Evolutionary conservation across 2,888 invertebrate species (phyloP).

Genomic region (Plagodis pulveraria): DNA sequence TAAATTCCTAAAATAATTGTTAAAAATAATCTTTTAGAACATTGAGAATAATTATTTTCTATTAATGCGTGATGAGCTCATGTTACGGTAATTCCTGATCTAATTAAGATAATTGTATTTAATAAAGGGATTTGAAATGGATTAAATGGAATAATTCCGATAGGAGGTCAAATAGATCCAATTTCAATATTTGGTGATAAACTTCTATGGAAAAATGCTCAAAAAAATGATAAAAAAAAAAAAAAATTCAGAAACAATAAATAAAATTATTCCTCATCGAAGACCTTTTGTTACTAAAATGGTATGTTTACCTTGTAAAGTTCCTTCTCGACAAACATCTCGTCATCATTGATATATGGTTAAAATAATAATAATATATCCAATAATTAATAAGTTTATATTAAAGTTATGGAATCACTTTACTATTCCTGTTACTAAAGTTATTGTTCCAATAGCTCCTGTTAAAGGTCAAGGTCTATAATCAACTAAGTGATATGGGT

Average conservation of each 20-base stretch:
- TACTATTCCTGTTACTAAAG: conserved; percentile 82
- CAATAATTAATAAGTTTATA: conserved; percentile 79
- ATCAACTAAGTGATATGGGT: too few species aligned
- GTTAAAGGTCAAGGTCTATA: too few species aligned
- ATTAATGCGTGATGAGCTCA: background rate
- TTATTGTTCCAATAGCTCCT: conserved; percentile 85
- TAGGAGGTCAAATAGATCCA: conserved; percentile 86
- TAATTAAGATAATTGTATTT: conserved; percentile 89
- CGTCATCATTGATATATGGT: conserved; percentile 89
- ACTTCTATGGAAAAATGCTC: conserved; percentile 83
- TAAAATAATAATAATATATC: conserved; percentile 73
- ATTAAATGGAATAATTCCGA: conserved; percentile 86
- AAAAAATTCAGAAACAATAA: conserved; percentile 89
- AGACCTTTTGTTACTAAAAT: conserved; percentile 83
- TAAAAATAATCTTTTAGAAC: background rate
- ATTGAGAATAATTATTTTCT: background rate
- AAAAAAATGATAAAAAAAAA: conserved; percentile 86
- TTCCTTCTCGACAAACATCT: conserved; percentile 88
- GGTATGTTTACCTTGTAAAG: conserved; percentile 87
- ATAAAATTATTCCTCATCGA: conserved; percentile 89
- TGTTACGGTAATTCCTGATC: conserved; percentile 89
- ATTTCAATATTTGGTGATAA: conserved; percentile 70
- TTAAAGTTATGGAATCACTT: conserved; percentile 87
- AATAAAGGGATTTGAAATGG: conserved; percentile 89
- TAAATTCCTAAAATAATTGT: background rate